These are phyloP conservation scores for Drosophila watanabei DNA, from an alignment of 1,140 invertebrate species.

Conservation along the genomic window DNA sequence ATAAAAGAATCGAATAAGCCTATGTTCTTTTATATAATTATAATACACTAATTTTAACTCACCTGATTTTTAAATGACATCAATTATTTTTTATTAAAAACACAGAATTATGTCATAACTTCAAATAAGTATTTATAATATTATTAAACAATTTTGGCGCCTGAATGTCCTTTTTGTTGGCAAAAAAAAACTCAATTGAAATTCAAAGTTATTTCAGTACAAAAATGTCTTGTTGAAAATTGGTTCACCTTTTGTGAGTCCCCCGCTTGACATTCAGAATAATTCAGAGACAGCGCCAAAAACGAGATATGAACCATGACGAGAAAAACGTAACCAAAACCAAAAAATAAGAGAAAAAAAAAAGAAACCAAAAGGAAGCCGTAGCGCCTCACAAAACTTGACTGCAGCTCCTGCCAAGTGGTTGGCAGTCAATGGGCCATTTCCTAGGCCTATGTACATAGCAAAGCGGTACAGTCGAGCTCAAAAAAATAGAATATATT, in stretches of 20 bases:
- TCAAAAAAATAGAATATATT: neutral
- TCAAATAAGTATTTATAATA: no score
- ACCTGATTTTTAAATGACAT: no score
- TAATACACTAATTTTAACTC: no score
- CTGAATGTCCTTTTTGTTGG: neutral
- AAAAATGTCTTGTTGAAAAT: conserved; percentile 14
- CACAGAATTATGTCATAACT: no score
- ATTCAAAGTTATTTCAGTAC: neutral
- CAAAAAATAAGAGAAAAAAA: no score
- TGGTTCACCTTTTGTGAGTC: conserved; percentile 41
- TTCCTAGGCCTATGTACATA: conserved; percentile 46
- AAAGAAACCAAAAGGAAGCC: neutral
- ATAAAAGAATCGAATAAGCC: no score
- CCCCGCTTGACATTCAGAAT: conserved; percentile 51
- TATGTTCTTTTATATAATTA: no score
- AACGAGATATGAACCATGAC: conserved; percentile 73
- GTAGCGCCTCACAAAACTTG: conserved; percentile 30
- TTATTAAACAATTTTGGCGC: no score
- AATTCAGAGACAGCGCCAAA: conserved; percentile 49
- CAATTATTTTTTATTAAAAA: no score
- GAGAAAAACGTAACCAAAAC: conserved; percentile 25
- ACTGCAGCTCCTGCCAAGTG: conserved; percentile 42
- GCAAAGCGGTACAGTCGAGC: neutral
- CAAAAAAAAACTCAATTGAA: conserved; percentile 9
- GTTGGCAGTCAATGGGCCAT: conserved; percentile 59